A percentile compares a stretch with the other conserved stretches of the same genome.
Conservation (phyloP, 2,797 vertebrate genomes). For the Chloroceryle inda region DNA sequence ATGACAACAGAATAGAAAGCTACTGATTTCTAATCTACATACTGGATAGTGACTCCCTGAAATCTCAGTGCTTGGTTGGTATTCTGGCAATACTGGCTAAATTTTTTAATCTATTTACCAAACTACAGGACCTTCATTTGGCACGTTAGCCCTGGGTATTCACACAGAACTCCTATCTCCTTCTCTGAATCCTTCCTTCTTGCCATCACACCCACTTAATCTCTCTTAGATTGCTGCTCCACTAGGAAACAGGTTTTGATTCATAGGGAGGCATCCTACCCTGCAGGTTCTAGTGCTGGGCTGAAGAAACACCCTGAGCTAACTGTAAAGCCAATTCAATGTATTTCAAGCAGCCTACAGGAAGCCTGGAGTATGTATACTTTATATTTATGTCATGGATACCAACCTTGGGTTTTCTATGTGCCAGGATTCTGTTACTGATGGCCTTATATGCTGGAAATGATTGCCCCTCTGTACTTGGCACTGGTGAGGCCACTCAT, state of each 20-base stretch:
- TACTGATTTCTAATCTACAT: not conserved
- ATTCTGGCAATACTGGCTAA: not conserved
- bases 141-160: not conserved
- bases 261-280: too few relatives aligned
- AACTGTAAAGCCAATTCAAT: fast-evolving
- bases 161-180: not conserved
- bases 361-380: not conserved
- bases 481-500: too few relatives aligned
- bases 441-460: not conserved
- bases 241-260: not conserved
- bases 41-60: not conserved
- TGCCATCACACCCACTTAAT: fast-evolving
- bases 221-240: not conserved
- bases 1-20: not conserved
- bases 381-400: not conserved
- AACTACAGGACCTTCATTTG: not conserved
- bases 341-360: not conserved
- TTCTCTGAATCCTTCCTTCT: not conserved
- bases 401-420: not conserved
- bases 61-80: not conserved
- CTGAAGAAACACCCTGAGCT: not conserved
- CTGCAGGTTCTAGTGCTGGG: not conserved
- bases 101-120: not conserved
- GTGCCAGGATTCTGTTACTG: not conserved
- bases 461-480: too few relatives aligned